Percentiles rank a stretch among this genome's conserved stretches.
phyloP scores from a whole-genome alignment of 2,113 vertebrate genomes.

The Coturnix japonica region DNA sequence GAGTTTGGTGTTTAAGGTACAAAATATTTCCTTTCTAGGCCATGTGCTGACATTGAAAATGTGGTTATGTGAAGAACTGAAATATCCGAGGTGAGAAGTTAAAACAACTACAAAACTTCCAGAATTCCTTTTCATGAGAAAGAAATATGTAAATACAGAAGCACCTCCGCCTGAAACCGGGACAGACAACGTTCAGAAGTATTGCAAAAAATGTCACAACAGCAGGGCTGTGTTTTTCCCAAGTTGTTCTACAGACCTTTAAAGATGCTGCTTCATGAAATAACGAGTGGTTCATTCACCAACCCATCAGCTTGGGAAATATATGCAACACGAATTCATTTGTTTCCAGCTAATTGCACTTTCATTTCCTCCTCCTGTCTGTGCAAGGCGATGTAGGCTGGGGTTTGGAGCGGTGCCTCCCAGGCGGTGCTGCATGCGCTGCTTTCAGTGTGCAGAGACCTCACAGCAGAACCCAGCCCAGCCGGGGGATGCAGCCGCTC shows the following conservation, averaged over 20 bases:
- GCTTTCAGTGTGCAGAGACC: not conserved
- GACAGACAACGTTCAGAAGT: not conserved
- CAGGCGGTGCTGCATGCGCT: not conserved
- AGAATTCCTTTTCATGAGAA: not conserved
- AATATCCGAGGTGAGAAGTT: not conserved
- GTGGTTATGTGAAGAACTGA: rapidly evolving
- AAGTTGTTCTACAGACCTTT: constrained; percentile 62
- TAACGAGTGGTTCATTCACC: constrained; percentile 33
- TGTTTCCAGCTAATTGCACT: constrained; percentile 66
- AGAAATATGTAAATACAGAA: not conserved
- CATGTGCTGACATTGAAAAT: not conserved
- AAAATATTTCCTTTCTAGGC: not conserved
- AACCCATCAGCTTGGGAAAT: constrained; percentile 59
- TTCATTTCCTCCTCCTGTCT: constrained; percentile 49
- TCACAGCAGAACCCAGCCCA: not conserved
- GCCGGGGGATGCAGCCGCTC: not conserved
- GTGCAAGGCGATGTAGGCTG: not conserved
- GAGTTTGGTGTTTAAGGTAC: not conserved
- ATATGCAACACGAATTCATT: constrained; percentile 54
- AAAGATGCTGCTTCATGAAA: constrained; percentile 44
- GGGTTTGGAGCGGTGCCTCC: not conserved
- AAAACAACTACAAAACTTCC: not conserved
- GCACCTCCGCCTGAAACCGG: not conserved
- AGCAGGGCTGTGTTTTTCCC: constrained; percentile 15
- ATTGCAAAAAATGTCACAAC: not conserved